Conservation (phyloP, 2,888 invertebrate species). For the Eurois occulta region DNA sequence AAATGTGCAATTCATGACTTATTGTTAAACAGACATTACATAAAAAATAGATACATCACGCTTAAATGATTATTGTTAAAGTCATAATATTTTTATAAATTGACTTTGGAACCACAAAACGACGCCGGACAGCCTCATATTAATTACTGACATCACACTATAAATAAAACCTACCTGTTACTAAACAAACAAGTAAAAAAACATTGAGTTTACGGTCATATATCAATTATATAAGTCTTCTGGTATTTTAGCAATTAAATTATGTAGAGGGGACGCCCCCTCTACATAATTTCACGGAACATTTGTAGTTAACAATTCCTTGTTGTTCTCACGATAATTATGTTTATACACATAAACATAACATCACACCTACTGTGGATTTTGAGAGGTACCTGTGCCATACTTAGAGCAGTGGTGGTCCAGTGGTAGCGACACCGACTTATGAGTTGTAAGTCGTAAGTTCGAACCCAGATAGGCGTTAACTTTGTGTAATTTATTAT, state of each 20-base stretch:
- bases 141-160: background rate
- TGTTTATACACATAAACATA: background rate
- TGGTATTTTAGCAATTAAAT: conserved; percentile 61
- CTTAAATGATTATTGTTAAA: background rate
- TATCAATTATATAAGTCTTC: conserved; percentile 61
- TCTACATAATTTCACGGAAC: conserved; percentile 49
- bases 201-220: conserved; percentile 26
- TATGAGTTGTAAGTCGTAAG: no score
- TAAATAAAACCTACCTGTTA: conserved; percentile 19
- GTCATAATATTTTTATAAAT: background rate
- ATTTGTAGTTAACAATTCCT: conserved; percentile 58
- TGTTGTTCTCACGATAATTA: conserved; percentile 24
- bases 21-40: no score
- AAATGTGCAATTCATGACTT: background rate
- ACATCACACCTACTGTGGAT: background rate
- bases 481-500: no score
- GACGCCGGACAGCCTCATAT: background rate
- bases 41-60: no score
- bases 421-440: no score
- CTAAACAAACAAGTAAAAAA: conserved; percentile 27
- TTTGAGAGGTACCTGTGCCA: background rate
- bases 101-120: background rate
- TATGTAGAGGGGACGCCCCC: conserved; percentile 38
- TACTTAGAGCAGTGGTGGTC: background rate
- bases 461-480: no score